Percentiles rank a stretch among this genome's conserved stretches.
These are phyloP conservation scores for Chaetops frenatus DNA, from an alignment of 2,113 vertebrate species.

Conservation along the genomic window DNA sequence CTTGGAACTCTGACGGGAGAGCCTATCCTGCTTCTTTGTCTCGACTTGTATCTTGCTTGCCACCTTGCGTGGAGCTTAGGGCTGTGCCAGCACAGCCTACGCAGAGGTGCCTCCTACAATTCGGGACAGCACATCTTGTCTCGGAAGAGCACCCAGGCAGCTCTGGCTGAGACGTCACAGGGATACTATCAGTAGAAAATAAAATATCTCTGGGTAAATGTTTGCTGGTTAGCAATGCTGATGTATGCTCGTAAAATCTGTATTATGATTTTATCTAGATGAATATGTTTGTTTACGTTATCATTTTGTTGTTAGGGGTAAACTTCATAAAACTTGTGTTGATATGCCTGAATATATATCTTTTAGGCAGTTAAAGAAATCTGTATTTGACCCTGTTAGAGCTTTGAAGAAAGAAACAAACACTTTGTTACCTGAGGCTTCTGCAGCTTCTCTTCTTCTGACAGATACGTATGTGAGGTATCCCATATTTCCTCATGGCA, in stretches of 20 bases:
- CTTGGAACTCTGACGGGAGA: no score
- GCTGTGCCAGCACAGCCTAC: no score
- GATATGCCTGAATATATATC: not conserved
- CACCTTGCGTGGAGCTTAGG: no score
- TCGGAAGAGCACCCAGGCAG: no score
- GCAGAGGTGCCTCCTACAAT: no score
- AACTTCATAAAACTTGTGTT: not conserved
- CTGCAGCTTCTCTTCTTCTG: not conserved
- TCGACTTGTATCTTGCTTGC: no score
- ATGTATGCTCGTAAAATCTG: not conserved
- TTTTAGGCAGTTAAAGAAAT: not conserved
- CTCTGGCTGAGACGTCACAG: no score
- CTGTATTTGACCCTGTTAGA: not conserved
- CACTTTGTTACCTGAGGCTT: not conserved
- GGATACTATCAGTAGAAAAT: not conserved
- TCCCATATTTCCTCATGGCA: not conserved
- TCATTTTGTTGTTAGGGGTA: not conserved
- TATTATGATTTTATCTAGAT: not conserved
- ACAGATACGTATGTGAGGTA: not conserved
- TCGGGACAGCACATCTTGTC: no score
- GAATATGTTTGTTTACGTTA: not conserved
- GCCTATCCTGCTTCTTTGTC: no score
- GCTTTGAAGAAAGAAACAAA: not conserved
- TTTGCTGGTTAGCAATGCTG: not conserved
- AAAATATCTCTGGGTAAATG: not conserved